Conservation (phyloP, 2,113 vertebrate genomes). For the Ranitomeya variabilis region DNA sequence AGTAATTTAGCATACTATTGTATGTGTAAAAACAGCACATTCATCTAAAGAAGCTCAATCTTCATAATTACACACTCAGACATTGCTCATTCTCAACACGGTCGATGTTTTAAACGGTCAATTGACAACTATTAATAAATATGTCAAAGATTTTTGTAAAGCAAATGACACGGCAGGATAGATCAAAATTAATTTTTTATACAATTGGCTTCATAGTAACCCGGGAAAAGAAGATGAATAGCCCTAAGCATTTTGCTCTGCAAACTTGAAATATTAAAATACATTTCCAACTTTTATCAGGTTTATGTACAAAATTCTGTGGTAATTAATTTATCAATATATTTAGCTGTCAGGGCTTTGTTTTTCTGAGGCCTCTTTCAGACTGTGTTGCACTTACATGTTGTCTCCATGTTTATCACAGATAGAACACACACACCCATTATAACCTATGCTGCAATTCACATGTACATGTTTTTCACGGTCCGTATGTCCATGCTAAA, state of each 20-base stretch:
- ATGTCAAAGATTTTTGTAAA: slow-evolving; percentile 15
- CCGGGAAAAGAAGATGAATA: background rate
- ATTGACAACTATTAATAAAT: slow-evolving; percentile 27
- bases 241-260: background rate
- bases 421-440: too few species aligned
- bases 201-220: background rate
- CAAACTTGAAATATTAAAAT: background rate
- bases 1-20: slow-evolving; percentile 16
- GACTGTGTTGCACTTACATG: too few species aligned
- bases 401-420: too few species aligned
- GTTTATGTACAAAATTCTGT: background rate
- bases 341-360: background rate
- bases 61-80: background rate
- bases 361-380: too few species aligned
- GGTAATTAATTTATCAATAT: background rate
- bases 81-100: background rate
- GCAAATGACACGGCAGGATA: slow-evolving; percentile 8
- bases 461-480: too few species aligned
- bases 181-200: slow-evolving; percentile 25
- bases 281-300: background rate
- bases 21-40: background rate
- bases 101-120: background rate
- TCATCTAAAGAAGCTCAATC: background rate
- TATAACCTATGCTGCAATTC: too few species aligned
- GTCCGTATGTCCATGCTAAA: too few species aligned